Evolutionary conservation across 2,888 invertebrate genomes (phyloP).

Genomic region (Xestia rhomboidea): DNA sequence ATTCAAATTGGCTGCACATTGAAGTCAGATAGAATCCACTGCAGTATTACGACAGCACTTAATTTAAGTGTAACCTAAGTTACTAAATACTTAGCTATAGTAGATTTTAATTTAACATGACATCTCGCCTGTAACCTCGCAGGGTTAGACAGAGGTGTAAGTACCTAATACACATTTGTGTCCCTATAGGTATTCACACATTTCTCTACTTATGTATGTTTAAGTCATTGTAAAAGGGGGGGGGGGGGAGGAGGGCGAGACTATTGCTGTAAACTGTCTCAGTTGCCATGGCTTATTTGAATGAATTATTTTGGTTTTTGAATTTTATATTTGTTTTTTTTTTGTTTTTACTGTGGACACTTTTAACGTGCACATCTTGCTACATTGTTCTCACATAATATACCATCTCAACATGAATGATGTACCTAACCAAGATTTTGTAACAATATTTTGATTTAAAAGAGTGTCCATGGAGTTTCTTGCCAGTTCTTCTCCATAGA

Average conservation of each 20-base stretch:
- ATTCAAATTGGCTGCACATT: conserved; percentile 21
- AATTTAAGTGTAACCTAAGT: conserved; percentile 13
- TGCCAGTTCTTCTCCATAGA: too few relatives aligned
- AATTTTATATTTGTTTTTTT: too few relatives aligned
- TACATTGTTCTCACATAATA: too few relatives aligned
- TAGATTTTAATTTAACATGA: not conserved
- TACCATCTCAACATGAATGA: too few relatives aligned
- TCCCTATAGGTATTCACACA: not conserved
- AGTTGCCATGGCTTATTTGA: too few relatives aligned
- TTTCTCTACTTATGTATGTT: not conserved
- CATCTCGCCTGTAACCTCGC: not conserved
- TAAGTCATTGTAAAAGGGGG: not conserved
- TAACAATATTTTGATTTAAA: too few relatives aligned
- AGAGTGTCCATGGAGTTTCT: too few relatives aligned
- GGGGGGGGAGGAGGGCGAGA: not conserved
- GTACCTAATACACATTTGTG: not conserved
- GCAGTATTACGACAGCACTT: conserved; percentile 8
- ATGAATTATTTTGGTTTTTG: too few relatives aligned
- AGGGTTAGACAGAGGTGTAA: not conserved
- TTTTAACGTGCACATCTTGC: too few relatives aligned
- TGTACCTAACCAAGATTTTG: too few relatives aligned
- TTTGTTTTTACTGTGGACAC: too few relatives aligned
- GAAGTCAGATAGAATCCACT: conserved; percentile 21
- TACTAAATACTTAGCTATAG: not conserved
- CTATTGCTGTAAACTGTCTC: too few relatives aligned